phyloP scores from a whole-genome alignment of 1,140 invertebrate species.

The Drosophila kepulauana region DNA sequence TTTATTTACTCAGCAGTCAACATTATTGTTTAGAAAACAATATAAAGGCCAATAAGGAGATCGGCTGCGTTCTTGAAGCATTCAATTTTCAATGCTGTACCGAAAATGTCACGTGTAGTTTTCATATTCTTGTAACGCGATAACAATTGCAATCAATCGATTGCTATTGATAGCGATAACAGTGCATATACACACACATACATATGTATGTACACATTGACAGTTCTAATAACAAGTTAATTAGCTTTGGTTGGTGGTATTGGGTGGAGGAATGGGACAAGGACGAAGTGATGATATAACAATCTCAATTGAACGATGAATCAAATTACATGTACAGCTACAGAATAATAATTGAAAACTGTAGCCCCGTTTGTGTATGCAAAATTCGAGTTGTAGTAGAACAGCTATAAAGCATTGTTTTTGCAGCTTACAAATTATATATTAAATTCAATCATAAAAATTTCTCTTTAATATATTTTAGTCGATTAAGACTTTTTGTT shows the following conservation, averaged over 20 bases:
- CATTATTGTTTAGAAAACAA: neutral
- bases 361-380: too few relatives aligned
- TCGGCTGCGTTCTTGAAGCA: neutral
- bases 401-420: too few relatives aligned
- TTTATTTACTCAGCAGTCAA: neutral
- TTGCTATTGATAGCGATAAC: constrained; percentile 23
- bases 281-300: neutral
- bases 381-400: too few relatives aligned
- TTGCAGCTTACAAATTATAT: too few relatives aligned
- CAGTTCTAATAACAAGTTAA: constrained; percentile 17
- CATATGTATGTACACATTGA: neutral
- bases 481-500: too few relatives aligned
- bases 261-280: neutral
- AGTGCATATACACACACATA: neutral
- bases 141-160: constrained; percentile 22
- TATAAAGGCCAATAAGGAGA: neutral
- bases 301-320: constrained; percentile 9
- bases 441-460: too few relatives aligned
- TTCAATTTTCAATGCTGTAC: constrained; percentile 4
- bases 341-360: neutral
- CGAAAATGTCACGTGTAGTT: constrained; percentile 4
- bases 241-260: neutral
- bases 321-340: neutral
- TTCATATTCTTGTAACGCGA: constrained; percentile 20
- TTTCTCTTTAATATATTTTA: too few relatives aligned